Evolutionary conservation across 1,140 invertebrate species (phyloP).

Genomic region (Goniozus legneri): DNA sequence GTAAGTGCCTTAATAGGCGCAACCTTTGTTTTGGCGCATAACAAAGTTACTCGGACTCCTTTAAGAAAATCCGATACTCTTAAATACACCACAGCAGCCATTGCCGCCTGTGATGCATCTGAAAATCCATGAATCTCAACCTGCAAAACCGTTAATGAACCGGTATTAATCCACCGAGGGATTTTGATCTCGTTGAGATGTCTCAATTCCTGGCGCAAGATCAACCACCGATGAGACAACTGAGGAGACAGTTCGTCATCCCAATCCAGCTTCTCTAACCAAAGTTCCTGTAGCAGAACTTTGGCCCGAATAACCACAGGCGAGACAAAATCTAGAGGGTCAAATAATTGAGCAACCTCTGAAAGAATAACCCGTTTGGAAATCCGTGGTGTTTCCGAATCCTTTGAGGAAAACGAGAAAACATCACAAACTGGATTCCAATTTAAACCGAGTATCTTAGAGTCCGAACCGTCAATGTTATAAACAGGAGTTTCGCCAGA

Average conservation of each 20-base stretch:
- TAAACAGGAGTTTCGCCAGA: too few species aligned
- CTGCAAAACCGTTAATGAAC: neutral
- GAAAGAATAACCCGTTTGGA: neutral
- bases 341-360: too few species aligned
- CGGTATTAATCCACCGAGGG: neutral
- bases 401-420: neutral
- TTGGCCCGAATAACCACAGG: neutral
- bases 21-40: too few species aligned
- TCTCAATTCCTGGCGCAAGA: neutral
- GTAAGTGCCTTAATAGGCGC: too few species aligned
- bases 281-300: neutral
- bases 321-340: neutral
- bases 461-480: too few species aligned
- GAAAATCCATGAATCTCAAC: too few species aligned
- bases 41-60: too few species aligned
- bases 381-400: neutral
- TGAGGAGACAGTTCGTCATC: neutral
- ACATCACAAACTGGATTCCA: neutral
- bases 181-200: neutral
- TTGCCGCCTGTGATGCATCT: neutral
- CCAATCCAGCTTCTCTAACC: neutral
- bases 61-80: too few species aligned
- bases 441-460: neutral
- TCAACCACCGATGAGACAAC: neutral
- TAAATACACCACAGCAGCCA: conserved; percentile 2